Evolutionary conservation across 2,797 vertebrate species (phyloP).

Genomic region (Tolypeutes matacus): DNA sequence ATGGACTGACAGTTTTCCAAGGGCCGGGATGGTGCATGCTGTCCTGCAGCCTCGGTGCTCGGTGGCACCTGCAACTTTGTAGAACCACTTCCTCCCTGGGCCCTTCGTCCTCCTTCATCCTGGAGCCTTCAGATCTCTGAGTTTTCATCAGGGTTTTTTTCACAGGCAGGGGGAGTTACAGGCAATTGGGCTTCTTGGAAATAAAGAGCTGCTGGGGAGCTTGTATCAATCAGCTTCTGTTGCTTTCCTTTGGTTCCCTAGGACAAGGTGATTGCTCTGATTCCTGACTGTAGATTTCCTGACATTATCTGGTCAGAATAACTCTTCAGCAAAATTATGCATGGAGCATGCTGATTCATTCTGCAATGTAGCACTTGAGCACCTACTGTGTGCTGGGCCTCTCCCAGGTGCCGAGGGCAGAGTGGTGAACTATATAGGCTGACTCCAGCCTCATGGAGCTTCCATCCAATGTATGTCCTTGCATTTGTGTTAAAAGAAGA

Average conservation of each 20-base stretch:
- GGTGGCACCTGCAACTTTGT: rapidly evolving
- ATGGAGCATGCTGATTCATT: neutral
- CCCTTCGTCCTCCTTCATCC: neutral
- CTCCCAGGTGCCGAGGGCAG: no score
- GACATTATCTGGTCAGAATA: neutral
- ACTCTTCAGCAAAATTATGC: neutral
- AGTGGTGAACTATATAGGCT: neutral
- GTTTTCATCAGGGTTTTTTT: neutral
- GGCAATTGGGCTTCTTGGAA: neutral
- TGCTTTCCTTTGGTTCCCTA: neutral
- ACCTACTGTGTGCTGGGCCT: neutral
- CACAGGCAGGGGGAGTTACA: neutral
- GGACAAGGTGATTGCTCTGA: neutral
- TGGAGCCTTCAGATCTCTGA: neutral
- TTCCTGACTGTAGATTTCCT: neutral
- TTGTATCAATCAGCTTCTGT: neutral
- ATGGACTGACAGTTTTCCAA: no score
- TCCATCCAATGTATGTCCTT: neutral
- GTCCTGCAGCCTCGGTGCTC: neutral
- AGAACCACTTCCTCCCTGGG: no score
- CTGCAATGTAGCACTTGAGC: neutral
- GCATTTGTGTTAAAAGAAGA: neutral
- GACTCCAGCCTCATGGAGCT: neutral
- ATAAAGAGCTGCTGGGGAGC: neutral
- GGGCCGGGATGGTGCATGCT: rapidly evolving